These are phyloP conservation scores for Opisthocomus hoazin DNA, from an alignment of 2,113 vertebrate genomes.

Conservation along the genomic window DNA sequence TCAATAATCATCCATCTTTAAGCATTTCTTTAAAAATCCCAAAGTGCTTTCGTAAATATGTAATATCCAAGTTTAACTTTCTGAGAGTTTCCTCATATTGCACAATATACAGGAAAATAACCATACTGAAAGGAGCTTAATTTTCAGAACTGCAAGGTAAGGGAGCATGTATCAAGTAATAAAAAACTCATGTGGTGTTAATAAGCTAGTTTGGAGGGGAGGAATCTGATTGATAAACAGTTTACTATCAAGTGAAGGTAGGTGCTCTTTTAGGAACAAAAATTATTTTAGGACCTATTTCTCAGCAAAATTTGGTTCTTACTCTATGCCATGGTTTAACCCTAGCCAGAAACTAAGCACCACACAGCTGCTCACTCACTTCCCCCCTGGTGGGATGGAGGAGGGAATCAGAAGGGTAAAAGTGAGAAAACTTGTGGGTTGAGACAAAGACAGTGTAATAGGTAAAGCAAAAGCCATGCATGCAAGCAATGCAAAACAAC, in stretches of 20 bases:
- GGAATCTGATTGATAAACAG: neutral
- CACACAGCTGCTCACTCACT: too few relatives aligned
- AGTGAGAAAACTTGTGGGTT: too few relatives aligned
- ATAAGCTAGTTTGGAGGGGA: neutral
- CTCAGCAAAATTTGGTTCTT: neutral
- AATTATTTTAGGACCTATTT: neutral
- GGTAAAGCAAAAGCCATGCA: too few relatives aligned
- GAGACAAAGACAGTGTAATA: too few relatives aligned
- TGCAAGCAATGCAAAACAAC: too few relatives aligned
- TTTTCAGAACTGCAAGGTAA: neutral
- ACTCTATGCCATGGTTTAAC: too few relatives aligned
- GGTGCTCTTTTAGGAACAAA: neutral
- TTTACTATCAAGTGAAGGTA: neutral
- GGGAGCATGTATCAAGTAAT: neutral
- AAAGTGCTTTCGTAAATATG: conserved; percentile 34
- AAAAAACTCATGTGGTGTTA: neutral
- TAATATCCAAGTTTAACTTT: conserved; percentile 8
- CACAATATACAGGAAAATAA: conserved; percentile 31
- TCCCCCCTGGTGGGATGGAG: too few relatives aligned
- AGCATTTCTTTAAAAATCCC: conserved; percentile 28
- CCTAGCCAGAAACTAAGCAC: too few relatives aligned
- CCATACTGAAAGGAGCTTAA: neutral
- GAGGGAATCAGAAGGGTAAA: too few relatives aligned
- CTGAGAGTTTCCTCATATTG: conserved; percentile 41
- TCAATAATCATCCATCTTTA: neutral